Percentiles rank a stretch among this genome's conserved stretches.
Evolutionary conservation across 2,113 vertebrate genomes (phyloP).

Genomic region (Stictonetta naevosa): DNA sequence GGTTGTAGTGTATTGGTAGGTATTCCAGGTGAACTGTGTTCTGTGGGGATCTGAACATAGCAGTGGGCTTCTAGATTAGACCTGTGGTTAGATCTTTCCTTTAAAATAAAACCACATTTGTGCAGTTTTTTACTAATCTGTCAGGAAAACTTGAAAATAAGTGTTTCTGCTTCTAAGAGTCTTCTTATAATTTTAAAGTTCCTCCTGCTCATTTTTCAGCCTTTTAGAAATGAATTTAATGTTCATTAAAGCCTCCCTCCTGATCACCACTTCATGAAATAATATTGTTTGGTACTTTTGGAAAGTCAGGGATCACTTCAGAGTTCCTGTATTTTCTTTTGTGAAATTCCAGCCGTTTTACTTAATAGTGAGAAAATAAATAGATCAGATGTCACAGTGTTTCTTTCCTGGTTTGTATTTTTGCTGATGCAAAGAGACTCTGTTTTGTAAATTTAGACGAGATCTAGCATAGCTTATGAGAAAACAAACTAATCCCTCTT

Average conservation of each 20-base stretch:
- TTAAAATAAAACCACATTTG: slow-evolving; percentile 9
- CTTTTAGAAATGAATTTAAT: background rate
- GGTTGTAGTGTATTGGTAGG: background rate
- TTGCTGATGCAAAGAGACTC: background rate
- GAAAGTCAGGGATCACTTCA: background rate
- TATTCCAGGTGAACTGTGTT: background rate
- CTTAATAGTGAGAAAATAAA: background rate
- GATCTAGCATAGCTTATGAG: background rate
- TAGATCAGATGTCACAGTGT: background rate
- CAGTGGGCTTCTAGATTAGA: background rate
- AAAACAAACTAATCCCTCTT: background rate
- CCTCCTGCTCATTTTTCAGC: background rate
- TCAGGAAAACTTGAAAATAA: background rate
- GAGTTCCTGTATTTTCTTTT: background rate
- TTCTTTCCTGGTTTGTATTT: background rate
- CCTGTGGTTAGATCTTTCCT: background rate
- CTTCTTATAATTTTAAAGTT: background rate
- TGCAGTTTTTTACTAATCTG: background rate
- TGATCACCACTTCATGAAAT: background rate
- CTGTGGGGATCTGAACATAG: rapidly evolving
- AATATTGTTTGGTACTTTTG: background rate
- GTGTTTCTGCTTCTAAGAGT: background rate
- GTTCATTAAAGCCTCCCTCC: background rate
- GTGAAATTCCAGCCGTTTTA: background rate
- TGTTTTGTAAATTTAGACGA: background rate